Evolutionary conservation across 2,113 vertebrate genomes (phyloP), one percentile per base, ranked within the genome.

Genomic region (Hassar affinis): DNA sequence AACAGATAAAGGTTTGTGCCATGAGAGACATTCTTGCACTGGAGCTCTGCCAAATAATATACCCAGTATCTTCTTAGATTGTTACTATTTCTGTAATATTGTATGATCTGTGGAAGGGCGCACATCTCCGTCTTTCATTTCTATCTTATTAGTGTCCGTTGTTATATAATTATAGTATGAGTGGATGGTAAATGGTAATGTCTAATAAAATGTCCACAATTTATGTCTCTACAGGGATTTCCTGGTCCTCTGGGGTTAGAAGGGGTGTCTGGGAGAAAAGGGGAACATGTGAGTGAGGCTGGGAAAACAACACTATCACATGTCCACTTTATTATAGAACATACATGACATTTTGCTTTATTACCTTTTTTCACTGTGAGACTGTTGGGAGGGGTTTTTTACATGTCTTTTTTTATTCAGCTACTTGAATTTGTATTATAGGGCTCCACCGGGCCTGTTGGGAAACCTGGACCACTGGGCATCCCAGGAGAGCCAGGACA

Each of bases 381-480:
- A 25, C 35, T 38, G 12, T 66, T 64, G 42, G 30, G 66, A 6
- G 35, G 20, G 6, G 14, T 33, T 56, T 74, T 72, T 17, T 75
- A 59, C 14, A 59, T 42, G 25, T 2, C 49, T 20, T 38, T 56
- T 68, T 0, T 78, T 51, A 35, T 45, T 83, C 11, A 77, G 42
- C 15, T 8, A 20, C 9, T 12, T 62, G 1, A 22, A 72, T 64
- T 78, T 81, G 15, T n/a, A 20, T 86, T 77, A 54, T 84, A 96
- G 95, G 95, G 95, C 80, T 89, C 90, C 27, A 11, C 47, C 49
- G 95, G 95, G 75, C 30, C 56, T 17, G 14, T 0, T 0, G 95
- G 95, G 83, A 87, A 83, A 52, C 62, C 42, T 0, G 95, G 95
- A 9, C 10, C 57, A 68, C 17, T 71, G 27, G 94, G 95, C 20